A percentile compares a stretch with the other conserved stretches of the same genome.
Conservation (phyloP, 2,888 invertebrate species). For the Spisula solida region DNA sequence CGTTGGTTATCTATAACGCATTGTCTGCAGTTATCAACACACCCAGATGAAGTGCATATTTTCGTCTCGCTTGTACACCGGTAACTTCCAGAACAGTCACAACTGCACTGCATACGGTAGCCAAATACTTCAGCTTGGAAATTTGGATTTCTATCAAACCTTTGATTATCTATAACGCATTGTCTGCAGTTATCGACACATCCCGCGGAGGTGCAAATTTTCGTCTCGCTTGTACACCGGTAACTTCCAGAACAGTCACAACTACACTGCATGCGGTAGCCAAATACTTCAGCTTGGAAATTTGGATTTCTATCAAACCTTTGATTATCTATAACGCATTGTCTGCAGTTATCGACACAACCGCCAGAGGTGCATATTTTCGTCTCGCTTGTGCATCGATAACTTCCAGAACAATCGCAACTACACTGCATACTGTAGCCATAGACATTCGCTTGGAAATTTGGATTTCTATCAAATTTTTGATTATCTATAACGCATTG, state of each 20-base stretch:
- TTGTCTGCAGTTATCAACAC: slow-evolving; percentile 51
- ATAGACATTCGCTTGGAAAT: slow-evolving; percentile 51
- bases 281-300: slow-evolving; percentile 59
- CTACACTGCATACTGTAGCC: slow-evolving; percentile 61
- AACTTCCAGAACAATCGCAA: slow-evolving; percentile 59
- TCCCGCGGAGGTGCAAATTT: slow-evolving; percentile 48
- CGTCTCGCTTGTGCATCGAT: slow-evolving; percentile 36
- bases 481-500: slow-evolving; percentile 55
- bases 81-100: slow-evolving; percentile 41
- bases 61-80: slow-evolving; percentile 29
- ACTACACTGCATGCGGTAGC: slow-evolving; percentile 45
- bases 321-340: slow-evolving; percentile 41
- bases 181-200: slow-evolving; percentile 37
- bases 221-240: slow-evolving; percentile 29
- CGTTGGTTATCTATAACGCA: slow-evolving; percentile 56
- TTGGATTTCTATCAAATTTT: slow-evolving; percentile 38
- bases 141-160: slow-evolving; percentile 38
- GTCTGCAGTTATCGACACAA: slow-evolving; percentile 41
- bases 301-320: slow-evolving; percentile 27
- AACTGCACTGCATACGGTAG: slow-evolving; percentile 59
- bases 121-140: slow-evolving; percentile 49
- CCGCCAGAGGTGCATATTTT: slow-evolving; percentile 43
- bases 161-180: slow-evolving; percentile 49
- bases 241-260: slow-evolving; percentile 54
- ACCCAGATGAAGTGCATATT: slow-evolving; percentile 28